Conservation (phyloP, 2,113 vertebrate genomes). For the Poeciliopsis retropinna region DNA sequence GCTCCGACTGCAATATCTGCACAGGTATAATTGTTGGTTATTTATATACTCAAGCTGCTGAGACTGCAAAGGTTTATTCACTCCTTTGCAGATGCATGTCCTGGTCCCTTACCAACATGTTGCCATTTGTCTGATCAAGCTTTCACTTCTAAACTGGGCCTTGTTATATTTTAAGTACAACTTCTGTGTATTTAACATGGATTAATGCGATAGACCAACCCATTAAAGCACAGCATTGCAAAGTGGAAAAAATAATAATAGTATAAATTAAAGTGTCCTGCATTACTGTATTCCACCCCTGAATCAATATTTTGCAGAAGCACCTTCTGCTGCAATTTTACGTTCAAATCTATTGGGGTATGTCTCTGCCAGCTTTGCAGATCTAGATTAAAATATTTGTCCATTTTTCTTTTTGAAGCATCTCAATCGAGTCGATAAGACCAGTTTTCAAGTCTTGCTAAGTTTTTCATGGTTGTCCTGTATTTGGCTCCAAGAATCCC, state of each 20-base stretch:
- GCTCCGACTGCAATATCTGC: slow-evolving; percentile 95
- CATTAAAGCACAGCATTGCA: neutral
- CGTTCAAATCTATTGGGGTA: too few relatives aligned
- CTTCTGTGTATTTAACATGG: neutral
- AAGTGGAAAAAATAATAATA: neutral
- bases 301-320: too few relatives aligned
- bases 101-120: neutral
- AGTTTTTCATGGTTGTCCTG: too few relatives aligned
- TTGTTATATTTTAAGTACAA: neutral
- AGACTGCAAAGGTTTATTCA: neutral
- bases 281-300: too few relatives aligned
- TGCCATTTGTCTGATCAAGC: neutral
- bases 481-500: too few relatives aligned
- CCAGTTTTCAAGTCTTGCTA: too few relatives aligned
- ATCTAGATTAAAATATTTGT: too few relatives aligned
- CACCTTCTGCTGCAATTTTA: too few relatives aligned
- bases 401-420: too few relatives aligned
- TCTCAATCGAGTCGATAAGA: too few relatives aligned
- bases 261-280: neutral
- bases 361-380: too few relatives aligned
- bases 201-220: neutral
- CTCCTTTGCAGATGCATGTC: neutral
- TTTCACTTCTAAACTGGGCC: neutral
- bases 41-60: neutral
- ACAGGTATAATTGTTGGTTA: slow-evolving; percentile 3